Evolutionary conservation across 2,113 vertebrate genomes (phyloP).

Genomic region (Chroicocephalus ridibundus): DNA sequence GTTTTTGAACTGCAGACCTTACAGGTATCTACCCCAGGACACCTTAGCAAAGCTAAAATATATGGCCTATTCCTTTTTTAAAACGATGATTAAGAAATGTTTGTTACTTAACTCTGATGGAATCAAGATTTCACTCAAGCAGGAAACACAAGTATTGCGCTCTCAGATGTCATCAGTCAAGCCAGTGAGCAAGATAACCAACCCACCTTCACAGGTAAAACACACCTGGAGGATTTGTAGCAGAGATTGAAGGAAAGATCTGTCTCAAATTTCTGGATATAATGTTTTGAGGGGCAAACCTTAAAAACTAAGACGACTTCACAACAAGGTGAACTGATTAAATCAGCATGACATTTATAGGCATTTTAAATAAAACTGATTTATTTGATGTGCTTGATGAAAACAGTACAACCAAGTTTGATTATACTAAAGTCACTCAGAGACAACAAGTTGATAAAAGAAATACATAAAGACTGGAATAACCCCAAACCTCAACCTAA

Average conservation of each 20-base stretch:
- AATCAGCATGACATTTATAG: neutral
- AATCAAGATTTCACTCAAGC: neutral
- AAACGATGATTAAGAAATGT: neutral
- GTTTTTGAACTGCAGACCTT: neutral
- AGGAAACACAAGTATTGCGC: neutral
- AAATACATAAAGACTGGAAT: neutral
- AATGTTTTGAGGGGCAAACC: neutral
- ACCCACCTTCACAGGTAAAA: neutral
- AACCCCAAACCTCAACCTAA: neutral
- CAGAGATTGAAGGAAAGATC: neutral
- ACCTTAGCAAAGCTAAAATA: neutral
- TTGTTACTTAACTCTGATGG: neutral
- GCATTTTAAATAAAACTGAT: neutral
- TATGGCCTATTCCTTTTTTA: neutral
- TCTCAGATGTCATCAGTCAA: neutral
- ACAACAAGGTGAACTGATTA: neutral
- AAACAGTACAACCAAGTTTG: neutral
- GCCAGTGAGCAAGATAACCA: neutral
- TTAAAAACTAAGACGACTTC: neutral
- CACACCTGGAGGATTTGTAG: neutral
- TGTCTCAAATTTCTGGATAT: neutral
- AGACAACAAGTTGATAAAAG: neutral
- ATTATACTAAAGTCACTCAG: neutral
- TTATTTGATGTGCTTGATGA: neutral
- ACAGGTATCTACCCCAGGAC: neutral